Base-by-base conservation (phyloP, 2,113 vertebrate species). In the Crotalus helleri region DNA sequence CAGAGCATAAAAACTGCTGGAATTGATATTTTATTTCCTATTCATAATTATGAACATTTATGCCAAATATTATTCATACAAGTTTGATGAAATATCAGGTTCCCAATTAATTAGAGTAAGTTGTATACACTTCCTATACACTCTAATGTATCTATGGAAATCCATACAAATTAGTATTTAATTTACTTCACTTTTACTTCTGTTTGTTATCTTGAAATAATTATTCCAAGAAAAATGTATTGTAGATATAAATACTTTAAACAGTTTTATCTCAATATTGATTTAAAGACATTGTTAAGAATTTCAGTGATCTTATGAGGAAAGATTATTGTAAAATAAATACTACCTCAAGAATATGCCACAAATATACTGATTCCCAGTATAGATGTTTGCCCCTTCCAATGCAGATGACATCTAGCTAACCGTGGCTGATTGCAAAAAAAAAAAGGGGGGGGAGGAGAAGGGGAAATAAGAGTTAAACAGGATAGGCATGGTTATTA, bases 381-480 rank as follows among this genome's bases (percentile, higher is more conserved):
- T 13, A 49, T 15, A 26, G 2, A 12, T n/a, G 55, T 57, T 58
- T 26, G 46, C 17, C 15, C n/a, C 55, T 74, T 33, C n/a, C 64
- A 74, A 33, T 74, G n/a, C 69, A 74, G 15, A 74, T 39, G 15
- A 39, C 5, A 74, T 33, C 5, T 74, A 74, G 64, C 29, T 69
- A n/a, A 5, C 29, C 13, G 5, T 69, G 29, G 29, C 64, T 74
- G 64, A 33, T 74, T 33, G 64, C 64, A 69, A n/a, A 69, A 69
- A 69, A 17, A 13, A 5, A 39, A 39, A 39, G 2, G 2, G 0
- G 5, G 12, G 5, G 0, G 13, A 4, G 0, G 1, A 0, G 4
- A 13, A 1, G 17, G 4, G 55, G 55, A 4, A 4, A 17, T 17
- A 3, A 19, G n/a, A 17, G 2, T 33, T 74, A 74, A 74, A 8